Percentiles rank a stretch among this genome's conserved stretches.
Evolutionary conservation across 2,797 vertebrate species (phyloP).

Genomic region (Pipistrellus nathusii): DNA sequence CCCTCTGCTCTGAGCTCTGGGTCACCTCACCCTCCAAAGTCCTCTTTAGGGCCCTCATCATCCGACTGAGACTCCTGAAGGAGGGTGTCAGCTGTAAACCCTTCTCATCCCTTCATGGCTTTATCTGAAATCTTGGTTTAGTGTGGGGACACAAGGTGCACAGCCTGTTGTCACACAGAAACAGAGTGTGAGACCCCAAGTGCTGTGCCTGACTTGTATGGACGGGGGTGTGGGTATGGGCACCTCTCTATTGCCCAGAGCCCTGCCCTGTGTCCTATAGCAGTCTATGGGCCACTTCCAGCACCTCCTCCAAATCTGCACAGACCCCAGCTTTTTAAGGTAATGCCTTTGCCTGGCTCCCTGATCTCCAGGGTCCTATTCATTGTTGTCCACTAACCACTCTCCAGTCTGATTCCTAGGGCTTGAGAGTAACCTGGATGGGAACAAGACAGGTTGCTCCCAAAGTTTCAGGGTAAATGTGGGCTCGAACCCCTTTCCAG

Average conservation of each 20-base stretch:
- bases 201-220: neutral
- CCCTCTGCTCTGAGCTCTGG: neutral
- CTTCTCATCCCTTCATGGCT: neutral
- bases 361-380: neutral
- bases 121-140: neutral
- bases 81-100: accelerated
- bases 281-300: neutral
- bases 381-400: neutral
- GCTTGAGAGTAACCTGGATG: neutral
- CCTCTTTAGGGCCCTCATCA: neutral
- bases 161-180: neutral
- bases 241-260: neutral
- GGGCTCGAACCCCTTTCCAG: neutral
- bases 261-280: neutral
- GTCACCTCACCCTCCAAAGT: neutral
- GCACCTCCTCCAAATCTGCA: neutral
- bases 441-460: neutral
- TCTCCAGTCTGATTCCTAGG: neutral
- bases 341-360: neutral
- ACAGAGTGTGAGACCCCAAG: neutral
- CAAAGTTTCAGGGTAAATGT: neutral
- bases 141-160: too few species aligned
- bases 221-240: too few species aligned
- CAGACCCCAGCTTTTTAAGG: neutral
- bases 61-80: neutral